Percentiles rank a stretch among this genome's conserved stretches.
These are phyloP conservation scores for Pycnonotus jocosus DNA, from an alignment of 2,113 vertebrate genomes.

Conservation along the genomic window DNA sequence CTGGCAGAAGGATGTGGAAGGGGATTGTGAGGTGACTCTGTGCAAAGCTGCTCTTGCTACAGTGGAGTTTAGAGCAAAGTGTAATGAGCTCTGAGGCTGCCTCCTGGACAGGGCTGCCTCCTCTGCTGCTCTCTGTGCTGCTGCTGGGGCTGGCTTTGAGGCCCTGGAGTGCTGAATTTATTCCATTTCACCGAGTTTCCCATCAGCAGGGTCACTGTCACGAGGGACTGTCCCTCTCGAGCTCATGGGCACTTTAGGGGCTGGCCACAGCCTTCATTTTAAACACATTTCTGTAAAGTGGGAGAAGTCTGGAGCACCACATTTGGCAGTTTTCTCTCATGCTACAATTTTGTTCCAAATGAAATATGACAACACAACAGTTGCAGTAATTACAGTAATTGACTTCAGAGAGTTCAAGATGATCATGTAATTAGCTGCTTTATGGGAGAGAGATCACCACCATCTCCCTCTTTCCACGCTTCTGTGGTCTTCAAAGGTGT, in stretches of 20 bases:
- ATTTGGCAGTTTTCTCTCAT: constrained; percentile 33
- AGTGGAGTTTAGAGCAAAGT: accelerated
- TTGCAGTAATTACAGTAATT: constrained; percentile 69
- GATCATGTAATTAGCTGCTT: constrained; percentile 64
- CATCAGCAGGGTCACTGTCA: constrained; percentile 6
- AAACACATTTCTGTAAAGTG: neutral
- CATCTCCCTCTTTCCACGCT: constrained; percentile 16
- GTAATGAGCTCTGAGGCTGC: neutral
- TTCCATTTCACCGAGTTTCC: constrained; percentile 3
- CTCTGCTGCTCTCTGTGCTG: neutral
- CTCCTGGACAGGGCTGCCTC: neutral
- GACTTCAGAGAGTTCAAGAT: constrained; percentile 62
- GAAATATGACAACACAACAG: constrained; percentile 70
- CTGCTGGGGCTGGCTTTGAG: neutral
- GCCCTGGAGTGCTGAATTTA: neutral
- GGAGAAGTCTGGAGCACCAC: neutral
- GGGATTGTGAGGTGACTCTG: neutral
- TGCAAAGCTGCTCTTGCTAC: neutral
- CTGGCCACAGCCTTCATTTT: constrained; percentile 35
- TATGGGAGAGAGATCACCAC: constrained; percentile 30
- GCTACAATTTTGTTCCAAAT: constrained; percentile 58
- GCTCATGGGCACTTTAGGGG: neutral
- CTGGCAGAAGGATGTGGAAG: neutral
- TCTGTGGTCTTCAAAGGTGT: neutral
- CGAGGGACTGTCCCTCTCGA: constrained; percentile 12